Evolutionary conservation across 1,140 invertebrate genomes (phyloP).

Genomic region (Phthorimaea operculella): DNA sequence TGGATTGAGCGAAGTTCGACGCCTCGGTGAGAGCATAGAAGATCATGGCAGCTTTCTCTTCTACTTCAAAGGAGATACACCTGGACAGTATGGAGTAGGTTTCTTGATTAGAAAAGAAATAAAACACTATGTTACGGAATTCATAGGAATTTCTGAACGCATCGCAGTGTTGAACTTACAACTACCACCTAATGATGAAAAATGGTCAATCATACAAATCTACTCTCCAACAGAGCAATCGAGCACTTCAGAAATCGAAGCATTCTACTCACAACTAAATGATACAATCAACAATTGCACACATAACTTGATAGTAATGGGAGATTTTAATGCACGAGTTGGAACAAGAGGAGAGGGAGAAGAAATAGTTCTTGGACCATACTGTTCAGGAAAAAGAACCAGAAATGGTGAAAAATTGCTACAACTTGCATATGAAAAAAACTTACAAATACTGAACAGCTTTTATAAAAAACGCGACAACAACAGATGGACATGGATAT

Average conservation of each 20-base stretch:
- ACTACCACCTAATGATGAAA: not conserved
- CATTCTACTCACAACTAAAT: not conserved
- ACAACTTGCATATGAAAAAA: too few species aligned
- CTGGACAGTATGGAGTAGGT: conserved; percentile 12
- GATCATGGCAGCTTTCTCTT: conserved; percentile 4
- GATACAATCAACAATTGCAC: conserved; percentile 1
- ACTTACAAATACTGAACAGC: too few species aligned
- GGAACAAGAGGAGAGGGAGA: not conserved
- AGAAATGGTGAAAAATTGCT: conserved; percentile 1
- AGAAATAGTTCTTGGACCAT: not conserved
- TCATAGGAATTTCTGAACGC: conserved; percentile 10
- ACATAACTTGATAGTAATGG: not conserved
- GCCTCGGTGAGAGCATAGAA: conserved; percentile 9
- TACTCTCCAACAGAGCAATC: conserved; percentile 7
- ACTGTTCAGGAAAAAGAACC: not conserved
- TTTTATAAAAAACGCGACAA: too few species aligned
- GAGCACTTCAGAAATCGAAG: not conserved
- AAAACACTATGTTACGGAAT: conserved; percentile 2
- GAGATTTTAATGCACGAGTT: too few species aligned
- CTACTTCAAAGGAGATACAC: conserved; percentile 3
- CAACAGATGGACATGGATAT: too few species aligned
- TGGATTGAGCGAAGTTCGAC: conserved; percentile 8
- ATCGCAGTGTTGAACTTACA: conserved; percentile 8
- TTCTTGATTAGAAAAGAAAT: conserved; percentile 9
- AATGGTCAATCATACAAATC: conserved; percentile 1